Conservation (phyloP, 2,113 vertebrate species). For the Lethenteron reissneri region DNA sequence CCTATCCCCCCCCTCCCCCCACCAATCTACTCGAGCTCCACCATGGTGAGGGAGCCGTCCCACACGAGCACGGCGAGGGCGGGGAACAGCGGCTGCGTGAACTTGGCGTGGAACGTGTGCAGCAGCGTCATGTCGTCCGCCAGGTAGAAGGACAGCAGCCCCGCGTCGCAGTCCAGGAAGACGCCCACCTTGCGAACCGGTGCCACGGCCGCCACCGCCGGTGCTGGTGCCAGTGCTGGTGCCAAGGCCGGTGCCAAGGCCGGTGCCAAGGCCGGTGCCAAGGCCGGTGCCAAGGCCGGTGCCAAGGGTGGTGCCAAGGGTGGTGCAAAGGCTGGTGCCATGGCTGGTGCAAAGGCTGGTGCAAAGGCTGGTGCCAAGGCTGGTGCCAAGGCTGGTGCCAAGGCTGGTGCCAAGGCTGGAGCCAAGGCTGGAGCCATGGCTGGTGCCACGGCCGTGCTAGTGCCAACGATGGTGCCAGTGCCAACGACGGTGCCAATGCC, state of each 20-base stretch:
- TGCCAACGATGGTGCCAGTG: too few relatives aligned
- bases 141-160: slow-evolving; percentile 12
- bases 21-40: too few relatives aligned
- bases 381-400: background rate
- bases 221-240: background rate
- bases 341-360: background rate
- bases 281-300: background rate
- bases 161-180: slow-evolving; percentile 12
- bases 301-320: background rate
- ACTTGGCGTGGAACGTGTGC: slow-evolving; percentile 9
- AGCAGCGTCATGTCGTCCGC: slow-evolving; percentile 10
- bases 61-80: background rate
- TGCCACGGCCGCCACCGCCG: background rate
- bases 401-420: too few relatives aligned
- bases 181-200: slow-evolving; percentile 9
- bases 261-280: too few relatives aligned
- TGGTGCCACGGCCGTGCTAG: background rate
- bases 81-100: slow-evolving; percentile 9
- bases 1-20: too few relatives aligned
- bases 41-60: background rate
- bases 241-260: background rate
- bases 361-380: too few relatives aligned
- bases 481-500: too few relatives aligned
- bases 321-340: background rate
- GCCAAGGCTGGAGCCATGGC: background rate